Base-by-base conservation (phyloP, 2,888 invertebrate genomes). In the Chloroclysta siterata region DNA sequence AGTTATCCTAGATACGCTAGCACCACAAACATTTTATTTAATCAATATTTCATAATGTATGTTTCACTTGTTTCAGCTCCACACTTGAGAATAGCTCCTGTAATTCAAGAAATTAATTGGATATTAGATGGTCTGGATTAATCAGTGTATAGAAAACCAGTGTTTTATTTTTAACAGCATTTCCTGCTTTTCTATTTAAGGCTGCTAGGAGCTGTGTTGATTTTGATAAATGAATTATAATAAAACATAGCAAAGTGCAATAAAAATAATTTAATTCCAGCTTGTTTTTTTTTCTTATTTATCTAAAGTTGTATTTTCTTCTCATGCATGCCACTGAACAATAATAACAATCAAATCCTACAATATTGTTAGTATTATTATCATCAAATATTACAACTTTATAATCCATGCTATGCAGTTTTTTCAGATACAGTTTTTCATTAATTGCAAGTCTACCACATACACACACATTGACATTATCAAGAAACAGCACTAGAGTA, bases 331-430 rank as follows among this genome's bases (percentile, higher is more conserved):
- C 87, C 6, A 84, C 77, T 28, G 95, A 95, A 81, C 95, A 95
- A 81, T 94, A 95, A 76, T 93, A 94, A 78, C 94, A 94, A 74
- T 95, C 94, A 73, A 95, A 93, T 29, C 90, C 89, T 48, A 94
- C 86, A 72, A 80, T 80, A 68, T 80, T 77, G 72, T 77, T 78
- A 66, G 83, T 81, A 72, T 81, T 81, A 71, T 80, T 80, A 75
- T 80, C 75, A 80, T 88, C 80, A 84, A 88, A 81, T 66, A 88
- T 81, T 73, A 88, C 82, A 70, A 84, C 78, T 83, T 87, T 74
- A 79, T 88, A 82, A 66, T 87, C 84, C 72, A 89, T 75, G 72
- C 87, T 76, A 88, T 81, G 84, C 76, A 85, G 75, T 75, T 85
- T 80, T 67, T 81, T 74, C n/a, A 85, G 54, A 69, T 76, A 84